These are phyloP conservation scores for Caenorhabditis sp. DNA, from an alignment of 2,888 invertebrate genomes.

Conservation along the genomic window DNA sequence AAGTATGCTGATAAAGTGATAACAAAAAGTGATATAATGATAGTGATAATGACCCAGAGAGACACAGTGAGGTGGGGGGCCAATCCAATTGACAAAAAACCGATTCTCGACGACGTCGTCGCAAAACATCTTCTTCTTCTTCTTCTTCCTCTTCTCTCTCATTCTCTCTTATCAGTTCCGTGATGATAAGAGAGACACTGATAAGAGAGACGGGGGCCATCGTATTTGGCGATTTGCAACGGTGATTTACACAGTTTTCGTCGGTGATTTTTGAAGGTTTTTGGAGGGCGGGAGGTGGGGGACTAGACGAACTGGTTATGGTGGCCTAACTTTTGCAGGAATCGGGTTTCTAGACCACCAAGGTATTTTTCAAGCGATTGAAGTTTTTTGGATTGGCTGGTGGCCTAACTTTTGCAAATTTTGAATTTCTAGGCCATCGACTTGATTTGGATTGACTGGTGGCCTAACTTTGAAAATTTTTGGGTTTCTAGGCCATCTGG, in stretches of 20 bases:
- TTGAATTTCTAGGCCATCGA: no score
- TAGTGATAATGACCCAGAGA: conserved; percentile 37
- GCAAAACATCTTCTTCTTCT: conserved; percentile 18
- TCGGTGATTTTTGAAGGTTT: not conserved
- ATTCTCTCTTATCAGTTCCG: conserved; percentile 11
- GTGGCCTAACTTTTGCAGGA: not conserved
- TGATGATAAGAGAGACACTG: not conserved
- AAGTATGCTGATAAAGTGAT: conserved; percentile 19
- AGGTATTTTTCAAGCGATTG: no score
- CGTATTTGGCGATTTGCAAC: not conserved
- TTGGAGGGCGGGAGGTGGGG: not conserved
- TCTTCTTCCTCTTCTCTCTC: not conserved
- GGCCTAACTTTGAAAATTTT: not conserved
- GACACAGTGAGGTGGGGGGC: conserved; percentile 27
- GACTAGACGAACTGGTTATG: not conserved
- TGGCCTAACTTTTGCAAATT: no score
- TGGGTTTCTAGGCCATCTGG: no score
- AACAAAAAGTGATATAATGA: conserved; percentile 20
- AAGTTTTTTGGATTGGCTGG: no score
- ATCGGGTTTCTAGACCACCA: not conserved
- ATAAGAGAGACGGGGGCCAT: not conserved
- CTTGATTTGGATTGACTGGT: no score
- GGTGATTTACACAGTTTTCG: not conserved
- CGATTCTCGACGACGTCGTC: conserved; percentile 22
- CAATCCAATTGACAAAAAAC: conserved; percentile 32